phyloP scores from a whole-genome alignment of 1,140 invertebrate species.

The Apis dorsata region DNA sequence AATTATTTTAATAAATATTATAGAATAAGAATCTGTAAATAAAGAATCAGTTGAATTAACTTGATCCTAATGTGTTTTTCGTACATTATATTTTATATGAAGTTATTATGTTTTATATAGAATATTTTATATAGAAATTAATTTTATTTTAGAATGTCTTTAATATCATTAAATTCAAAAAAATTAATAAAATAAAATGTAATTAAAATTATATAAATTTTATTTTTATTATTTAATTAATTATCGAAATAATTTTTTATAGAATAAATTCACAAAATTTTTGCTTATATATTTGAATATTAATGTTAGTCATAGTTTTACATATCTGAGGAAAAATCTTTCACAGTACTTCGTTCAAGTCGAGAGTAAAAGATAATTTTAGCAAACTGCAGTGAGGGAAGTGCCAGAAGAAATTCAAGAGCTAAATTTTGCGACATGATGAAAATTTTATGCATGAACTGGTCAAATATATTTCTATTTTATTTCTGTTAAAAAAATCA shows the following conservation, averaged over 20 bases:
- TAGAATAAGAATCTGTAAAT: too few relatives aligned
- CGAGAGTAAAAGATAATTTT: conserved; percentile 52
- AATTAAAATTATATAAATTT: background rate
- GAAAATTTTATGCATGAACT: conserved; percentile 30
- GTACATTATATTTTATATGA: too few relatives aligned
- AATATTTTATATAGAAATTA: background rate
- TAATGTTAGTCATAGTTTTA: background rate
- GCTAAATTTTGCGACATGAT: conserved; percentile 36
- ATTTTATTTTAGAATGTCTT: background rate
- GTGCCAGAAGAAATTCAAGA: conserved; percentile 32
- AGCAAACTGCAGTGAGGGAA: conserved; percentile 18
- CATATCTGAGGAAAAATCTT: conserved; percentile 8
- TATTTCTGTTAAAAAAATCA: background rate
- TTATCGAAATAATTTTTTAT: too few relatives aligned
- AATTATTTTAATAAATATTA: too few relatives aligned
- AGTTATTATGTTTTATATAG: too few relatives aligned
- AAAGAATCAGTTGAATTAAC: too few relatives aligned
- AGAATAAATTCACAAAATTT: too few relatives aligned
- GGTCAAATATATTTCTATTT: conserved; percentile 7
- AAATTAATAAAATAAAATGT: background rate
- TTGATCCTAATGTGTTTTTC: too few relatives aligned
- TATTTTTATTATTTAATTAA: too few relatives aligned
- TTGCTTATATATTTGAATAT: background rate
- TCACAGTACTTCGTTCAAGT: conserved; percentile 1
- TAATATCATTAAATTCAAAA: background rate